These are phyloP conservation scores for Drosophila picticornis DNA, from an alignment of 2,888 invertebrate species.

Conservation along the genomic window DNA sequence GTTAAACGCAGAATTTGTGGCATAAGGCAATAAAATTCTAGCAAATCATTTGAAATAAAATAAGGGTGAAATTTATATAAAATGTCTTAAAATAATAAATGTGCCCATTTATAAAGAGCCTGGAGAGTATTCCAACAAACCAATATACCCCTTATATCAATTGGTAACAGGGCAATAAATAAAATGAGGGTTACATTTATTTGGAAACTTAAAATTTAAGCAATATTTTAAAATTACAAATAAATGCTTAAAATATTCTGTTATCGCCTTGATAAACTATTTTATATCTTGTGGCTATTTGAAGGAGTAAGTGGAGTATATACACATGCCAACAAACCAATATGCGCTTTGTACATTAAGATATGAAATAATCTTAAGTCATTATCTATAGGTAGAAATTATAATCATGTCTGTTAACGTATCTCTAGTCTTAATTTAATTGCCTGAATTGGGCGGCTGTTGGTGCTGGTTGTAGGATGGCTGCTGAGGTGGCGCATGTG, in stretches of 20 bases:
- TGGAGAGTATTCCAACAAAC: background rate
- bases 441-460: constrained; percentile 36
- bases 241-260: background rate
- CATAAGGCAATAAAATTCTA: background rate
- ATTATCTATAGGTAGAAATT: background rate
- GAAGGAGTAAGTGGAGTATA: background rate
- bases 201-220: background rate
- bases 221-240: background rate
- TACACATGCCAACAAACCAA: background rate
- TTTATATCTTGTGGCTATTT: background rate
- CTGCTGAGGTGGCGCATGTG: constrained; percentile 19
- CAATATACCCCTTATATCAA: background rate
- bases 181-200: background rate
- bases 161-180: background rate
- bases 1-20: background rate
- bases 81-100: background rate
- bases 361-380: background rate
- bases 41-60: background rate
- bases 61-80: background rate
- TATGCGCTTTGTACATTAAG: background rate
- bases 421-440: constrained; percentile 8
- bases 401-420: background rate
- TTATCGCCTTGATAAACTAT: background rate
- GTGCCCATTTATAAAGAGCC: background rate
- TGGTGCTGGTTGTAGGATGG: constrained; percentile 34